These are phyloP conservation scores for Limosa lapponica DNA, from an alignment of 2,797 vertebrate genomes.

Conservation along the genomic window DNA sequence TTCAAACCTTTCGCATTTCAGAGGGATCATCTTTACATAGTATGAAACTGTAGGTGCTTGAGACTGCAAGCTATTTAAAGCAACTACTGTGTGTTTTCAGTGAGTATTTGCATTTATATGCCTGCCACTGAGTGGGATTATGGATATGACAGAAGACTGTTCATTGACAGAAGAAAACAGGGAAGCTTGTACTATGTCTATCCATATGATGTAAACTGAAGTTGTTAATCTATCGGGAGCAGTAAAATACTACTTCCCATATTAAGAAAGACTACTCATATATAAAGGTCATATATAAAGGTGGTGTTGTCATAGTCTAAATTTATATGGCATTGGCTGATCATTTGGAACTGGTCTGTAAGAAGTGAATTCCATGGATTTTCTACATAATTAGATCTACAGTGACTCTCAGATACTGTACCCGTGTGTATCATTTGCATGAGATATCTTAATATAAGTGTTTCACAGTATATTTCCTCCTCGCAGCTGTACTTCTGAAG, in stretches of 20 bases:
- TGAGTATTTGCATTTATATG: not conserved
- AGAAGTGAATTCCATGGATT: not conserved
- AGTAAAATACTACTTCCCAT: not conserved
- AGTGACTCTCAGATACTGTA: not conserved
- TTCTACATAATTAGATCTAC: not conserved
- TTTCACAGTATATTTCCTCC: conserved; percentile 16
- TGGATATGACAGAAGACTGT: not conserved
- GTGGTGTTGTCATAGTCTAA: not conserved
- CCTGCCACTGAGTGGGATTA: not conserved
- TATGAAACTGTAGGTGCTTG: not conserved
- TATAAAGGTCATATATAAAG: not conserved
- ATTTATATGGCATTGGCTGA: not conserved
- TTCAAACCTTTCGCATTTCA: not conserved
- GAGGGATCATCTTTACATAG: not conserved
- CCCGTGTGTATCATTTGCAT: not conserved
- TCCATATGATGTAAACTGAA: not conserved
- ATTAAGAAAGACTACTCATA: not conserved
- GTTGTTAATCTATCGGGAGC: not conserved
- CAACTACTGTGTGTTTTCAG: not conserved
- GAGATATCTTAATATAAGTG: conserved; percentile 9
- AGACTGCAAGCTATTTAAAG: not conserved
- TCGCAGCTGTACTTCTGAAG: conserved; percentile 18
- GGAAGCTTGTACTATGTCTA: not conserved
- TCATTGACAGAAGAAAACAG: not conserved
- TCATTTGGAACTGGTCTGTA: not conserved